These are phyloP conservation scores for Strigops habroptila DNA, from an alignment of 2,113 vertebrate genomes.

Conservation along the genomic window DNA sequence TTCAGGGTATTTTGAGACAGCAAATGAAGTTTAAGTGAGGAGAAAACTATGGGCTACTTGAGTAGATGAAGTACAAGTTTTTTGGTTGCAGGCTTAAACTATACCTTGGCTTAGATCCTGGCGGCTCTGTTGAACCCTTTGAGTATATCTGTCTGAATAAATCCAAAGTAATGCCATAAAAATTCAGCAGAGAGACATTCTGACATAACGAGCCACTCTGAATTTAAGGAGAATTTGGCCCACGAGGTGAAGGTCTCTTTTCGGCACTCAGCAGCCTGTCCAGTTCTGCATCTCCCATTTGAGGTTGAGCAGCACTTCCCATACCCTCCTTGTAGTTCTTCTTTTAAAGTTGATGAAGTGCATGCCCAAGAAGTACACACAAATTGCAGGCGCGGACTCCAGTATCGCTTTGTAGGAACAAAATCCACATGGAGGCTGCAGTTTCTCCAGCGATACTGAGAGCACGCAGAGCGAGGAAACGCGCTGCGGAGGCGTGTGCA, in stretches of 20 bases:
- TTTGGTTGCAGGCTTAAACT: background rate
- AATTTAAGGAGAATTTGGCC: background rate
- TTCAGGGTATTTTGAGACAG: background rate
- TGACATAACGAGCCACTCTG: background rate
- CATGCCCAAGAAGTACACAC: background rate
- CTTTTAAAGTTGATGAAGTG: background rate
- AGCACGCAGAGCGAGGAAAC: background rate
- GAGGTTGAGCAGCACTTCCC: background rate
- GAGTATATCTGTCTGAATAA: background rate
- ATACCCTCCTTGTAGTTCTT: background rate
- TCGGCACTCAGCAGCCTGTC: background rate
- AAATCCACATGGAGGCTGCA: fast-evolving
- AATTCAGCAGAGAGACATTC: background rate
- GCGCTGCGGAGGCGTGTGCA: fast-evolving
- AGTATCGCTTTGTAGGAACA: background rate
- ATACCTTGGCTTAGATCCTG: background rate
- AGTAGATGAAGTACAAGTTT: background rate
- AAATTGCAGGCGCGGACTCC: background rate
- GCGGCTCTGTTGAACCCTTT: background rate
- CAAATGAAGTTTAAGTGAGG: background rate
- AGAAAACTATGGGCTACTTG: background rate
- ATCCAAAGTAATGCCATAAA: background rate
- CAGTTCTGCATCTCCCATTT: background rate
- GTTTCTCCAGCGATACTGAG: background rate
- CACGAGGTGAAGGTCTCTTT: background rate